Conservation (phyloP, 1,140 invertebrate genomes). For the Meteorus sp. region DNA sequence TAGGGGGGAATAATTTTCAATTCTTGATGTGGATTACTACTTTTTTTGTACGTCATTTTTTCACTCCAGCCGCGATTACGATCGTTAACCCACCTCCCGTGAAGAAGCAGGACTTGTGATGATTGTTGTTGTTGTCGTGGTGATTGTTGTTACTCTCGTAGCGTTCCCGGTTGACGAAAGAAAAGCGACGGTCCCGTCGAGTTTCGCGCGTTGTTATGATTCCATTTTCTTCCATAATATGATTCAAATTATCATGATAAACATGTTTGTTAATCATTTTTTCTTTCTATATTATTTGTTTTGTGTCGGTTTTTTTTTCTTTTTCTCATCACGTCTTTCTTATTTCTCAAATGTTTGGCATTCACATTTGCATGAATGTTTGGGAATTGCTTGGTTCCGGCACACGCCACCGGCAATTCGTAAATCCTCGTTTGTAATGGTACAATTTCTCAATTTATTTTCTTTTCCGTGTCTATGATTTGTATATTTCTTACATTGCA, state of each 20-base stretch:
- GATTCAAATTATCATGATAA: background rate
- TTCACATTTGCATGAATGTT: background rate
- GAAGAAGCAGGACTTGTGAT: conserved; percentile 36
- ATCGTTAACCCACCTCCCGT: conserved; percentile 31
- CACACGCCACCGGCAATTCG: conserved; percentile 17
- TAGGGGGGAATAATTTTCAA: background rate
- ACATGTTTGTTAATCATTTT: background rate
- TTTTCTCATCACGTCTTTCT: background rate
- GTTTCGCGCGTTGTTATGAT: conserved; percentile 34
- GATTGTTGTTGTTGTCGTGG: too few species aligned
- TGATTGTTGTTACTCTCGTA: conserved; percentile 35
- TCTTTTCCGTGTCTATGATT: background rate
- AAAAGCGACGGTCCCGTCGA: conserved; percentile 55
- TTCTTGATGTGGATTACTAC: background rate
- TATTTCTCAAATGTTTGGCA: background rate
- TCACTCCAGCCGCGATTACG: background rate
- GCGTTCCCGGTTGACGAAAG: conserved; percentile 58
- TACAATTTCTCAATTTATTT: too few species aligned
- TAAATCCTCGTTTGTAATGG: too few species aligned
- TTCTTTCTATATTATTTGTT: background rate
- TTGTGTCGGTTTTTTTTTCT: conserved; percentile 14
- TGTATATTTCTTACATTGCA: too few species aligned
- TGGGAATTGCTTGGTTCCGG: background rate
- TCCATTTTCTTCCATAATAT: background rate
- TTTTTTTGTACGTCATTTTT: background rate